Base-by-base conservation (phyloP, 1,140 invertebrate genomes). In the Drosophila mojavensis region DNA sequence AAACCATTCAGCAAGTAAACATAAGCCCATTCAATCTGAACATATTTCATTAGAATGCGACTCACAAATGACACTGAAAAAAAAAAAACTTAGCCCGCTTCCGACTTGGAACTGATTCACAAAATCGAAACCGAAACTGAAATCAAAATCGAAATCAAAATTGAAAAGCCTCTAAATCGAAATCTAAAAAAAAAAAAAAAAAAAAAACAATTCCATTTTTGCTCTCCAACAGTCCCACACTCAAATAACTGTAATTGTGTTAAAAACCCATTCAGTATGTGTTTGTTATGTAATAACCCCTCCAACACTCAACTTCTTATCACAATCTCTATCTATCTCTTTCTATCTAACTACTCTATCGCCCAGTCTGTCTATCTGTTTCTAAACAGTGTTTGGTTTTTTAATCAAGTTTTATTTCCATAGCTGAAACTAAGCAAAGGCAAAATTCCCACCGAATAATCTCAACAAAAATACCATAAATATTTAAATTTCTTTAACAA, bases 211-310 rank as follows among this genome's bases (percentile, higher is more conserved):
- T 56, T 53, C 51, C 54, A 55, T 20, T 63, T 45, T 48, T 56
- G 43, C 58, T 74, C 59, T 75, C 13, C 36, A 72, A 72, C 28
- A 47, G 20, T 69, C 66, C 76, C 36, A 78, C 64, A 60, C 51
- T 36, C 62, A 64, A 75, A 59, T 51, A 86, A 77, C 36, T 83
- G 64, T 78, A 60, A 62, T 76, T 88, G 83, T 88, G 72, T 88
- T 69, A 41, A 48, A 67, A 66, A 59, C 76, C 83, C 79, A 55
- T 56, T 79, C 68, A 50, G 11, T 88, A 83, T 86, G 79, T 86
- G 83, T 86, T 86, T 86, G 83, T 86, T 79, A 82, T 77, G 83
- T 86, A 73, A 68, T 11, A 69, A 61, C 67, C 83, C 74, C 70
- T 81, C 50, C 45, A 41, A 88, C 82, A 86, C 80, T 47, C 43